phyloP scores from a whole-genome alignment of 2,797 vertebrate genomes.

The Mus caroli region DNA sequence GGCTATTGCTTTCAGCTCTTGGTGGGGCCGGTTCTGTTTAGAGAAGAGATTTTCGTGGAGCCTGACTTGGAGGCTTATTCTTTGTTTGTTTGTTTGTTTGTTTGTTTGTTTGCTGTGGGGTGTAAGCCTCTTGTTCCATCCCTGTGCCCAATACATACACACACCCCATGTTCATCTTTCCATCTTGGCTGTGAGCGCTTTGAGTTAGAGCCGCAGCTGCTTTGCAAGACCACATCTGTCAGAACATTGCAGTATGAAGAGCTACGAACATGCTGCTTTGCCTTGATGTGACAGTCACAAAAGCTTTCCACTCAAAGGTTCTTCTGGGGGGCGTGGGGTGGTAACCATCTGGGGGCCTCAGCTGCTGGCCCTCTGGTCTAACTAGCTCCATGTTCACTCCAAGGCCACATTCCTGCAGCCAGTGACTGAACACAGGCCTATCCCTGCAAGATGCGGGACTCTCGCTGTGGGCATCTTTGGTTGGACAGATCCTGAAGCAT shows the following conservation, averaged over 20 bases:
- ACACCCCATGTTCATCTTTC: not conserved
- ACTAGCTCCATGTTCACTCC: rapidly evolving
- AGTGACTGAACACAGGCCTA: not conserved
- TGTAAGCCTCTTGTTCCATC: not conserved
- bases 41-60: rapidly evolving
- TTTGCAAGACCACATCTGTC: rapidly evolving
- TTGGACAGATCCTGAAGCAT: rapidly evolving
- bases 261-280: rapidly evolving
- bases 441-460: rapidly evolving
- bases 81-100: too few species aligned
- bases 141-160: rapidly evolving
- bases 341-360: rapidly evolving
- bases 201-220: not conserved
- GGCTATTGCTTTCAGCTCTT: not conserved
- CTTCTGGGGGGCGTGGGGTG: rapidly evolving
- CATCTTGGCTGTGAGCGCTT: not conserved
- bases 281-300: not conserved
- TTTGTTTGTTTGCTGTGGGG: not conserved
- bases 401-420: not conserved
- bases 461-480: rapidly evolving
- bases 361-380: not conserved
- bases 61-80: not conserved
- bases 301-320: not conserved
- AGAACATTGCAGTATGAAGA: rapidly evolving
- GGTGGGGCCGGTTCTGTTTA: not conserved